Base-by-base conservation (phyloP, 2,888 invertebrate genomes). In the Mesochorus sp. region DNA sequence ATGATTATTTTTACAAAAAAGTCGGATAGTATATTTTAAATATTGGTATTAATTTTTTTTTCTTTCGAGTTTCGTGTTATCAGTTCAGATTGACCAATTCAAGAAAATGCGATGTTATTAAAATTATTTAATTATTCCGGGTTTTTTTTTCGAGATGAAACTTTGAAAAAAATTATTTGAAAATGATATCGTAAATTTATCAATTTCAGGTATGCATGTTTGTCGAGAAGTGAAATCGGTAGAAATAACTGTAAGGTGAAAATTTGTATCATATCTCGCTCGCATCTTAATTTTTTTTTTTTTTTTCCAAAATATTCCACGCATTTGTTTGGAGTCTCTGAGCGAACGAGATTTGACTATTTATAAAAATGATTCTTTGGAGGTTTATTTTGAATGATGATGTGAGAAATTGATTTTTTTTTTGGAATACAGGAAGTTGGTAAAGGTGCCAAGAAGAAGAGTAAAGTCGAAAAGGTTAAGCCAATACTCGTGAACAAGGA, bases 401-500 rank as follows among this genome's bases (percentile, higher is more conserved):
- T n/a, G n/a, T n/a, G n/a, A n/a, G n/a, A n/a, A n/a, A n/a, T n/a
- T n/a, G n/a, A n/a, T n/a, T n/a, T n/a, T n/a, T n/a, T n/a, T n/a
- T n/a, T n/a, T n/a, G n/a, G n/a, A 39, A 81, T 83, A 77, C 85
- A 90, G 90, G 90, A 90, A 80, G 83, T 80, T 83, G 91, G 91
- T 91, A 93, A 91, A 79, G 89, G 90, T 90, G 94, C 92, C 88
- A 94, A 94, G 92, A 95, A 94, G 92, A 94, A 94, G 89, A 92
- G 92, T 87, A 95, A 94, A 92, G 93, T 93, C 92, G 93, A 94
- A 88, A 94, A 94, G 92, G 93, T 95, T 87, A 95, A 95, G 91
- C 94, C 96, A 85, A 96, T 96, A 91, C 93, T 96, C 88, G 86
- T 95, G 86, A 96, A 95, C 92, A 95, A 95, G 92, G 94, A 94